Evolutionary conservation across 2,797 vertebrate genomes (phyloP).

Genomic region (Rhynchotus rufescens): DNA sequence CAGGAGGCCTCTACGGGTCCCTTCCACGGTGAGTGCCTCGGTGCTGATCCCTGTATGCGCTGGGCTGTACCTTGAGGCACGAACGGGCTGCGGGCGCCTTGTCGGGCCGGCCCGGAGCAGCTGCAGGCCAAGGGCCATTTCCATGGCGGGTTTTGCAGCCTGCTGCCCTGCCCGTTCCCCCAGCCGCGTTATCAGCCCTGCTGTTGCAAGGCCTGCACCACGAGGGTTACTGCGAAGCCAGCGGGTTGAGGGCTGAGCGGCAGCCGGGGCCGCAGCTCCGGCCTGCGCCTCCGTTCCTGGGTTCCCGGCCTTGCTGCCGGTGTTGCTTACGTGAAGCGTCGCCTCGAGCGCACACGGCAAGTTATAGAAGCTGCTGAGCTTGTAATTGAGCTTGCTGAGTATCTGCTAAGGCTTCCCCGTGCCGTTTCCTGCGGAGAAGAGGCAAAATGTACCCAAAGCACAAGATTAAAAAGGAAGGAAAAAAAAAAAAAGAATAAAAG

Average conservation of each 20-base stretch:
- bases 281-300: not conserved
- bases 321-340: not conserved
- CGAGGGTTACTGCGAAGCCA: not conserved
- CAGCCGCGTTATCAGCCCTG: not conserved
- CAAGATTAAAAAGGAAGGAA: not conserved
- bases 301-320: not conserved
- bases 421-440: not conserved
- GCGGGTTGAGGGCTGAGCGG: not conserved
- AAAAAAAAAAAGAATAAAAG: not conserved
- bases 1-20: not conserved
- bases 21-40: not conserved
- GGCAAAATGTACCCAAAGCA: not conserved
- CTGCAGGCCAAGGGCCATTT: not conserved
- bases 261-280: not conserved
- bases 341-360: not conserved
- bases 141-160: not conserved
- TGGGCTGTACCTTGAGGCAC: not conserved
- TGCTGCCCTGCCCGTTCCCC: not conserved
- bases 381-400: slow-evolving; percentile 22
- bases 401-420: not conserved
- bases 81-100: not conserved
- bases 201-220: not conserved
- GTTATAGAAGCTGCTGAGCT: slow-evolving; percentile 21
- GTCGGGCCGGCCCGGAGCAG: not conserved
- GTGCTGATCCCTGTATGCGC: not conserved